A percentile compares a stretch with the other conserved stretches of the same genome.
These are phyloP conservation scores for Protonemura montana DNA, from an alignment of 2,888 invertebrate genomes.

Conservation along the genomic window DNA sequence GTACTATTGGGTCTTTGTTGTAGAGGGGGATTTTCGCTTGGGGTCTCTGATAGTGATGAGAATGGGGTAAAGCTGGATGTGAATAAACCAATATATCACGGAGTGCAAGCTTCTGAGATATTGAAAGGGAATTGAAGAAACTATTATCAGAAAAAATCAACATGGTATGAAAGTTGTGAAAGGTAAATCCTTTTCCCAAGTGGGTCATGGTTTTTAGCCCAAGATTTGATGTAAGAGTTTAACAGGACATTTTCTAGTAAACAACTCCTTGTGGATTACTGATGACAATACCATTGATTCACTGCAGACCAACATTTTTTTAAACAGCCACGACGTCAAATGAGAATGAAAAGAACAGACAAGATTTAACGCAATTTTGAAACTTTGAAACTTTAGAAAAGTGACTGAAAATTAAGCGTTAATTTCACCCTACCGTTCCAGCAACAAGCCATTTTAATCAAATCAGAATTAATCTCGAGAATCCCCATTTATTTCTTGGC, in stretches of 20 bases:
- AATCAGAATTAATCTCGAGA: background rate
- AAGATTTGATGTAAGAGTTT: no score
- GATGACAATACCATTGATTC: no score
- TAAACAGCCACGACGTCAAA: no score
- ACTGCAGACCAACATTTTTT: no score
- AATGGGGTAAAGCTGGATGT: background rate
- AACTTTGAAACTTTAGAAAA: background rate
- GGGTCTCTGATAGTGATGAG: background rate
- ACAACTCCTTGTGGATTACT: no score
- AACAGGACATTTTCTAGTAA: no score
- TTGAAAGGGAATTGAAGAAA: background rate
- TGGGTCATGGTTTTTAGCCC: no score
- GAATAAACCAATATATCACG: background rate
- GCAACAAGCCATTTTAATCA: background rate
- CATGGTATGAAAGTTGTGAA: no score
- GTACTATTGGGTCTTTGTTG: slow-evolving; percentile 14
- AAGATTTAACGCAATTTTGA: background rate
- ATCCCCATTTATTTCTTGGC: background rate
- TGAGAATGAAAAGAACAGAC: no score
- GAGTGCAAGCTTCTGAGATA: background rate
- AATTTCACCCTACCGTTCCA: background rate
- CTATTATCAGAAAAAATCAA: background rate
- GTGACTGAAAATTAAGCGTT: background rate
- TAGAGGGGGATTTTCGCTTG: background rate
- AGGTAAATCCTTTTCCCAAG: no score